Base-by-base conservation (phyloP, 2,113 vertebrate genomes). In the Archilochus colubris region DNA sequence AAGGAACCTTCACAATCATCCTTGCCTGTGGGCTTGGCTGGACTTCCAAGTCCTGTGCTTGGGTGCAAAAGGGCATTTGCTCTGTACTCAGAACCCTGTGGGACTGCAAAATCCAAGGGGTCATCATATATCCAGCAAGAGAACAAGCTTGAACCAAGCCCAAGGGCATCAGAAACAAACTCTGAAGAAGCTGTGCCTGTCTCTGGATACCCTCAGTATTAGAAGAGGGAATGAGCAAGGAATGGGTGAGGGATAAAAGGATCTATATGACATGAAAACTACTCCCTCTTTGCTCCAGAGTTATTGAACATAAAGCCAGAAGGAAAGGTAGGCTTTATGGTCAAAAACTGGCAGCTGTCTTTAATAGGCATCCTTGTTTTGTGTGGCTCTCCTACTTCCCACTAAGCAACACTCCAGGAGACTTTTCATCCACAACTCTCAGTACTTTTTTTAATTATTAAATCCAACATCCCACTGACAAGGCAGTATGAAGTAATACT, bases 381-480 rank as follows among this genome's bases (percentile, higher is more conserved):
- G 14, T 80, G 31, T 68, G 59, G 48, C 13, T 7, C 59, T 91
- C 31, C 73, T 86, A 19, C 73, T 89, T 83, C 64, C 85, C 79
- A 88, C 43, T 23, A 66, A 66, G 27, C 46, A 80, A 48, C 63
- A 70, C 75, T 83, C 75, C 82, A 83, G 44, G 58, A 85, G 57
- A 40, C n/a, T 53, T 88, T 38, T 67, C 48, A 94, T 93, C 64
- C 76, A 74, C 75, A 87, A 80, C 24, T 83, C 82, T 78, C 64
- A 57, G 63, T 82, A 59, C 18, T n/a, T 80, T 91, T 91, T 89
- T 46, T 82, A 82, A 88, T 95, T 93, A 77, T 83, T 92, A 85
- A 89, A 89, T 87, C 91, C 92, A 82, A 78, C 84, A 77, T 80
- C 43, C 31, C 64, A 78, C 76, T 96, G 94, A 83, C 79, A 94